These are phyloP conservation scores for Tenthredo mesomela DNA, from an alignment of 2,888 invertebrate species.

Conservation along the genomic window DNA sequence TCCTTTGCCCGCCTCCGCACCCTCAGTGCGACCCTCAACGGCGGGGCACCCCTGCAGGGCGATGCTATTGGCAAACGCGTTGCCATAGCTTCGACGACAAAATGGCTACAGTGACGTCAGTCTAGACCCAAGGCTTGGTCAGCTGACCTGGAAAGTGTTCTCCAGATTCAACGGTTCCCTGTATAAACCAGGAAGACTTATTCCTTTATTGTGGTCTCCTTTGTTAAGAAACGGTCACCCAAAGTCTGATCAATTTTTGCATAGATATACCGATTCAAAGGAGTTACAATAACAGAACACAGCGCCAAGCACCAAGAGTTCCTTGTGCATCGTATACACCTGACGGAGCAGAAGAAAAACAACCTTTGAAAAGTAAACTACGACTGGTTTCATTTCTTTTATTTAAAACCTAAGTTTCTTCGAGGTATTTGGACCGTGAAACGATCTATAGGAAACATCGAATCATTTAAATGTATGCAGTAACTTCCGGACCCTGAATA, in stretches of 20 bases:
- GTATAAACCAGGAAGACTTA: neutral
- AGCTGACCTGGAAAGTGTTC: conserved; percentile 41
- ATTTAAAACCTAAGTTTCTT: neutral
- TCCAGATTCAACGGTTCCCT: neutral
- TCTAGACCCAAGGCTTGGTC: conserved; percentile 30
- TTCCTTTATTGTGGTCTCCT: neutral
- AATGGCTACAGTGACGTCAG: conserved; percentile 66
- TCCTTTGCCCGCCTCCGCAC: conserved; percentile 54
- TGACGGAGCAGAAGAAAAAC: neutral
- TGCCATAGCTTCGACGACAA: conserved; percentile 69
- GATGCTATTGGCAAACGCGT: conserved; percentile 68
- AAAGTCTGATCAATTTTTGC: neutral
- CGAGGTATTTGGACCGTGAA: neutral
- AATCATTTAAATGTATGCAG: neutral
- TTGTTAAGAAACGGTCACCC: neutral
- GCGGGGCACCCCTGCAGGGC: conserved; percentile 55
- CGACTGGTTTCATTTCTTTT: neutral
- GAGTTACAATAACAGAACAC: neutral
- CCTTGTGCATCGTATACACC: neutral
- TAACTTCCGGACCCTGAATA: neutral
- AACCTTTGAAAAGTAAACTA: neutral
- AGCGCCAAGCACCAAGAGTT: neutral
- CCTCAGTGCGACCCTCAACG: conserved; percentile 53
- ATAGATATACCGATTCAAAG: neutral
- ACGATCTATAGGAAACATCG: neutral